phyloP scores from a whole-genome alignment of 2,113 vertebrate species.

The Alligator sinensis region DNA sequence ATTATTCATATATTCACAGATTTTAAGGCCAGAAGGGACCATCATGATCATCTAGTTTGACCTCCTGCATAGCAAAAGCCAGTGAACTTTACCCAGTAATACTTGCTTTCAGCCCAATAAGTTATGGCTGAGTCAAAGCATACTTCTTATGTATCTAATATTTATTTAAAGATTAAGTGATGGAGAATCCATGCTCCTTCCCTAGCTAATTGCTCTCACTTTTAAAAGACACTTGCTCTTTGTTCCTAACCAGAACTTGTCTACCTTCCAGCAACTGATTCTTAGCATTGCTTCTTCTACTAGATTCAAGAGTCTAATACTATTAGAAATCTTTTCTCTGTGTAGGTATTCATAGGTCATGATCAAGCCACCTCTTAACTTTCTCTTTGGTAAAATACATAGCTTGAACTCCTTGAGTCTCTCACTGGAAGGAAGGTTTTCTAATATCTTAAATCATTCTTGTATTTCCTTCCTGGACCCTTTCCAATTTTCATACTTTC shows the following conservation, averaged over 20 bases:
- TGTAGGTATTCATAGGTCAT: background rate
- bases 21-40: slow-evolving; percentile 68
- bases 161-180: background rate
- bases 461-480: background rate
- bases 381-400: background rate
- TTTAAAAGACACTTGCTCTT: background rate
- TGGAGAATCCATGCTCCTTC: slow-evolving; percentile 5
- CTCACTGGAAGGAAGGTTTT: background rate
- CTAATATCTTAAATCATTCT: background rate
- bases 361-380: background rate
- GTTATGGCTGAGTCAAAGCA: slow-evolving; percentile 4
- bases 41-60: slow-evolving; percentile 61
- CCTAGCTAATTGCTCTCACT: background rate
- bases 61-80: slow-evolving; percentile 62
- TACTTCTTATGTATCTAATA: slow-evolving; percentile 4
- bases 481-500: background rate
- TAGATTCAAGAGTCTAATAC: background rate
- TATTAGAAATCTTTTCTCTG: background rate
- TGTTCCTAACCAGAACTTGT: background rate
- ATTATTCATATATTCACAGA: slow-evolving; percentile 70
- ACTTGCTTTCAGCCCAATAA: background rate
- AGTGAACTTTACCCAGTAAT: background rate
- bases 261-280: background rate
- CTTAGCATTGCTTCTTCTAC: background rate
- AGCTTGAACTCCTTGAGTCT: background rate